Evolutionary conservation across 2,888 invertebrate genomes (phyloP), one percentile per base, ranked within the genome.

Genomic region (Schizotus pectinicornis): DNA sequence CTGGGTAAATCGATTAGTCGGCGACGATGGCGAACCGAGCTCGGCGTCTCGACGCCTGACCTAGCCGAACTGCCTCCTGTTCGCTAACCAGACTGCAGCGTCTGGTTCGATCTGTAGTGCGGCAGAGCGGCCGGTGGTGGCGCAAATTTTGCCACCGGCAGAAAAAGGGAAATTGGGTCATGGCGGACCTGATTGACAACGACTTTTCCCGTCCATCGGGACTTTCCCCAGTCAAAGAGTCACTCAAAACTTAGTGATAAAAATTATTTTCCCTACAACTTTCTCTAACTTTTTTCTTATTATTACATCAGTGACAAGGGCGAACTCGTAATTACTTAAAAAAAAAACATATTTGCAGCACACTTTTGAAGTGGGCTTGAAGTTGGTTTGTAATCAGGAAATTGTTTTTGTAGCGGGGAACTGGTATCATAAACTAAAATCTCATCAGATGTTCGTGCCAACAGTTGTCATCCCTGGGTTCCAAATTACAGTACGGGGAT

Each of bases 1-100:
- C 38, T 47, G 41, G 37, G 51, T 57, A 56, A 63, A 67, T 64
- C 61, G 59, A 59, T 60, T 51, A 54, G 56, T 58, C 51, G 60
- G 65, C 50, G 38, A 42, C 46, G 61, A 48, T 60, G 50, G 46
- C 45, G 46, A 35, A 11, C n/a, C 35, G 52, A 39, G 56, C 53
- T 48, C 12, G 66, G 61, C 68, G 65, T 67, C 64, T 59, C 56
- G 69, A 65, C 69, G 71, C 70, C 71, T 68, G 71, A 69, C 71
- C 67, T 67, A 69, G 54, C 59, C 54, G 42, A 59, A 54, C 62
- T 62, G 62, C 56, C 22, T 22, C 22, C 22, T 22, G n/a, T n/a
- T 63, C 63, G 65, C 69, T 63, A 69, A 66, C 62, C 22, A 63
- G 52, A 64, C 62, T 69, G 72, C 63, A 64, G 59, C 58, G 56